Evolutionary conservation across 2,888 invertebrate genomes (phyloP).

Genomic region (Hydrotaea diabolus): DNA sequence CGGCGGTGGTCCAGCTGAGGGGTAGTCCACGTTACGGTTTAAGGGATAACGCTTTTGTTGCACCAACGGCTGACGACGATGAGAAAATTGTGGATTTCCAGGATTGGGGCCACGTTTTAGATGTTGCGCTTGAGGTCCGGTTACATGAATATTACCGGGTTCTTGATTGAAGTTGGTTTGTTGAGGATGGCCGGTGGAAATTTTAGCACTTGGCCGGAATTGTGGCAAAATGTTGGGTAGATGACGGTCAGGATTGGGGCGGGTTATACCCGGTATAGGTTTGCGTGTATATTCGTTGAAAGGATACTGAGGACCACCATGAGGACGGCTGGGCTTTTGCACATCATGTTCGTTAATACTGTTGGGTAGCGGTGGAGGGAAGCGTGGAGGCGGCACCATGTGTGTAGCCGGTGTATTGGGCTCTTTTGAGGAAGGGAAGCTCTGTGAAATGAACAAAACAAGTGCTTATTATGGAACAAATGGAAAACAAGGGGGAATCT

Average conservation of each 20-base stretch:
- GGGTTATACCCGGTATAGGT: constrained; percentile 71
- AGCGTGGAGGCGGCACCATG: constrained; percentile 77
- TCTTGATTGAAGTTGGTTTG: constrained; percentile 75
- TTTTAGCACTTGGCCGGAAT: constrained; percentile 86
- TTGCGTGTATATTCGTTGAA: constrained; percentile 78
- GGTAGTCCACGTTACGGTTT: constrained; percentile 75
- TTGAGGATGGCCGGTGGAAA: constrained; percentile 81
- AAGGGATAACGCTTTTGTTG: constrained; percentile 74
- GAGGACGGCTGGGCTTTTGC: constrained; percentile 65
- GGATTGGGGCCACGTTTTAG: constrained; percentile 72
- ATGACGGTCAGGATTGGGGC: constrained; percentile 74
- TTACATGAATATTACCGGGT: constrained; percentile 78
- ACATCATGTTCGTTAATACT: constrained; percentile 60
- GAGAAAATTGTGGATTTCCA: constrained; percentile 77
- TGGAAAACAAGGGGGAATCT: too few species aligned
- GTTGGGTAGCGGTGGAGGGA: constrained; percentile 70
- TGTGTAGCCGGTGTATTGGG: constrained; percentile 80
- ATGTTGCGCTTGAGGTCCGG: constrained; percentile 69
- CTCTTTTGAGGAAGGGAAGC: constrained; percentile 70
- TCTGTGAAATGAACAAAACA: constrained; percentile 56
- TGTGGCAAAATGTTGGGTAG: constrained; percentile 87
- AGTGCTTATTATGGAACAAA: neutral
- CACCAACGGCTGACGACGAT: constrained; percentile 72
- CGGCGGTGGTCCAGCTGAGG: constrained; percentile 69
- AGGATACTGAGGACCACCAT: constrained; percentile 63